Base-by-base conservation (phyloP, 53 echinoderm and acorn worm species). In the Mesocentrotus franciscanus region DNA sequence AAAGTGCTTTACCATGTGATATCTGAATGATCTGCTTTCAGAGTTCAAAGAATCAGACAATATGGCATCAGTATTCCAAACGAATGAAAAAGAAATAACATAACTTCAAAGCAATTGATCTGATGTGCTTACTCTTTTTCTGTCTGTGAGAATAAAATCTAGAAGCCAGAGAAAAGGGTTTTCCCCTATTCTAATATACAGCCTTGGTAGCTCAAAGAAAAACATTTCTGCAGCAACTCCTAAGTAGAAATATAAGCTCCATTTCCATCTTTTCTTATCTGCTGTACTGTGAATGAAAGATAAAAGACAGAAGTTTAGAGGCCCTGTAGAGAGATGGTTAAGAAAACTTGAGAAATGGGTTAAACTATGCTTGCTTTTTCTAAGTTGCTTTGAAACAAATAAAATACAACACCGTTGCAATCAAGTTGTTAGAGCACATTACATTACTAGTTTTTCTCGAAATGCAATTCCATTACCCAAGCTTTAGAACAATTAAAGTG, bases 171-270 rank as follows among this genome's bases (percentile, higher is more conserved):
- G 68, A 60, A 99, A 93, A 13, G 97, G 97, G 78, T 95, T 94
- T 93, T 96, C 94, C 58, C 96, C 92, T 78, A 99, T 96, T 39
- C 96, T 61, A 10, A 95, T 92, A 62, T 97, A 95, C 0, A 99
- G 92, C 96, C 98, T 97, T 56, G 99, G 98, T 35, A 97, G 75
- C 16, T 97, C 92, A 27, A 98, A 32, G 64, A 96, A 56, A 36
- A 96, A n/a, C 26, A 98, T 90, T 56, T 94, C 95, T 26, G 75
- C 96, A 56, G 93, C 87, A n/a, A 97, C 90, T 79, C 96, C 96
- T 2, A 95, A 27, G 93, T 98, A 99, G 96, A 99, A 98, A 74
- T 91, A 97, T 27, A 96, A 10, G 20, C 97, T 97, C 91, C 97
- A 92, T 58, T 94, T 98, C 94, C 96, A 96, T 18, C 95, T 95